A percentile compares a stretch with the other conserved stretches of the same genome.
phyloP scores from a whole-genome alignment of 2,113 vertebrate species.

The Australoheros scitulus region DNA sequence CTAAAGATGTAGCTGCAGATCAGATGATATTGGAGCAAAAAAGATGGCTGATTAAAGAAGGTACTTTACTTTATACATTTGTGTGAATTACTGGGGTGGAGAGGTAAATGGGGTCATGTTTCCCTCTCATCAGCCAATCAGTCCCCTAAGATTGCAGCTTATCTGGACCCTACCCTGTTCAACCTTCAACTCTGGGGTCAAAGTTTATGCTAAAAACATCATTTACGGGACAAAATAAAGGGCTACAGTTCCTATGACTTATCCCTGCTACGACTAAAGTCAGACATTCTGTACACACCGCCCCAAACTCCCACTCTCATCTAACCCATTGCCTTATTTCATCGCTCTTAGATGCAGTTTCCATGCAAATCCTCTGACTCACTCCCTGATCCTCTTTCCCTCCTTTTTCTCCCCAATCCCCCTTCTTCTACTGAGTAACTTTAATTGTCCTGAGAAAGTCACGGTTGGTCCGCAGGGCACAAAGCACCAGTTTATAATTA shows the following conservation, averaged over 20 bases:
- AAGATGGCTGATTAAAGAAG: neutral
- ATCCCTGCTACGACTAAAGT: constrained; percentile 34
- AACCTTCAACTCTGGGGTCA: constrained; percentile 27
- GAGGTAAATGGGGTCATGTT: constrained; percentile 71
- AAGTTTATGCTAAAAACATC: constrained; percentile 46
- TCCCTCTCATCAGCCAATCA: constrained; percentile 68
- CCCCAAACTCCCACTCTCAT: constrained; percentile 48
- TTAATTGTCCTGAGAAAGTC: constrained; percentile 99
- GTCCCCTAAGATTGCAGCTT: constrained; percentile 80
- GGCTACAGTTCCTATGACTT: constrained; percentile 44
- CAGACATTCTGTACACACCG: constrained; percentile 35
- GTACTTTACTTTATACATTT: neutral
- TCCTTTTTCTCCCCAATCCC: constrained; percentile 59
- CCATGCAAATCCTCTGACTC: constrained; percentile 64
- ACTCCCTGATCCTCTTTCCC: constrained; percentile 58
- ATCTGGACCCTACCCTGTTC: constrained; percentile 65
- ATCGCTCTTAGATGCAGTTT: constrained; percentile 41
- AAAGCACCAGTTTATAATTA: constrained; percentile 90
- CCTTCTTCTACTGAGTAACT: constrained; percentile 88
- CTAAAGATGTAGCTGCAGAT: neutral
- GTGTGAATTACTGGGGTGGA: constrained; percentile 74
- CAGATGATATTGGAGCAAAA: neutral
- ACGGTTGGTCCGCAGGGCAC: constrained; percentile 81
- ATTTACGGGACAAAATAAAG: constrained; percentile 52
- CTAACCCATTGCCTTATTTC: constrained; percentile 53